These are phyloP conservation scores for Chelonus insularis DNA, from an alignment of 1,140 invertebrate species.

Conservation along the genomic window DNA sequence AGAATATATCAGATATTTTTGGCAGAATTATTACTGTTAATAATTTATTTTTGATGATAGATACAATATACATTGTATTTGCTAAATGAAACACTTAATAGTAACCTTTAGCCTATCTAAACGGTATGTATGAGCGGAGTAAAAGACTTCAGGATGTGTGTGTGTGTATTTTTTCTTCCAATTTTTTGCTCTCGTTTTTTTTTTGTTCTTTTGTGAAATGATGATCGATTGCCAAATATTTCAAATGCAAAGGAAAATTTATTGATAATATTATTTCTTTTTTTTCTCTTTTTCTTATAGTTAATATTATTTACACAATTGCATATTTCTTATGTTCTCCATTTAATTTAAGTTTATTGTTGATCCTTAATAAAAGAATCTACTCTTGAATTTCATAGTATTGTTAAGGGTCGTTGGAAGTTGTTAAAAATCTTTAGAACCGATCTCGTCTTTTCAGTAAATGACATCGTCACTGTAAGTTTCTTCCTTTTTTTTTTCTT, in stretches of 20 bases:
- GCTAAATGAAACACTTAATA: slow-evolving; percentile 53
- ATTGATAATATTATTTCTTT: background rate
- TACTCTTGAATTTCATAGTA: background rate
- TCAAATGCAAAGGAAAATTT: background rate
- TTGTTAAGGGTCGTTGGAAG: background rate
- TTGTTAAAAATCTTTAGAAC: background rate
- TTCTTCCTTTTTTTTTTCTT: background rate
- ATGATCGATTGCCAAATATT: slow-evolving; percentile 8
- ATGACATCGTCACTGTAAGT: background rate
- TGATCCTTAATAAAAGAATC: background rate
- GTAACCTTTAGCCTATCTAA: slow-evolving; percentile 45
- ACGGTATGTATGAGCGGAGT: slow-evolving; percentile 31
- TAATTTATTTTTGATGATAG: slow-evolving; percentile 55
- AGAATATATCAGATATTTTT: slow-evolving; percentile 4
- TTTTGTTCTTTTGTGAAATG: background rate
- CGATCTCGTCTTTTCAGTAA: background rate
- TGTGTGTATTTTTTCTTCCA: slow-evolving; percentile 3
- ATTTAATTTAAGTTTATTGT: background rate
- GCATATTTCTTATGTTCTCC: background rate
- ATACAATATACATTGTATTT: slow-evolving; percentile 53
- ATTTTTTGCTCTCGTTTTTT: background rate
- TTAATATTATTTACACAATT: too few species aligned
- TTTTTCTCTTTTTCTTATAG: background rate
- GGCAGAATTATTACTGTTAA: slow-evolving; percentile 38
- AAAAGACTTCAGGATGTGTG: slow-evolving; percentile 20